A percentile compares a stretch with the other conserved stretches of the same genome.
phyloP scores from a whole-genome alignment of 2,888 invertebrate genomes.

The Augiades crinisus region DNA sequence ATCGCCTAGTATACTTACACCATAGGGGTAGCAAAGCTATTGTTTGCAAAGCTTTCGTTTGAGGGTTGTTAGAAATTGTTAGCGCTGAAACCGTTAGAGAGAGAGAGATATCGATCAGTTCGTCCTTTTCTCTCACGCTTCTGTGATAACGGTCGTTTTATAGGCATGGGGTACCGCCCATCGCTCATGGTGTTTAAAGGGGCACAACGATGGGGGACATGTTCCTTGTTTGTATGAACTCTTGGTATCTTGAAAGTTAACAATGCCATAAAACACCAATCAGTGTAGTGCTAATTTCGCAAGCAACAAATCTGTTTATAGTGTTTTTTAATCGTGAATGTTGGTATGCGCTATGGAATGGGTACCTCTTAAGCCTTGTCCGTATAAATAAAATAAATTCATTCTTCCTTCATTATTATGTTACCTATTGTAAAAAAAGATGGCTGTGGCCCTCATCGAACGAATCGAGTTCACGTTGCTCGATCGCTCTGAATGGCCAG shows the following conservation, averaged over 20 bases:
- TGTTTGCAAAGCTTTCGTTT: constrained; percentile 40
- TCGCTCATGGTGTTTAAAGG: not conserved
- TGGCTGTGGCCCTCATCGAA: too few relatives aligned
- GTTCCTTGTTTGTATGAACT: constrained; percentile 31
- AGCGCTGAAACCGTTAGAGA: not conserved
- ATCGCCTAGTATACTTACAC: constrained; percentile 58
- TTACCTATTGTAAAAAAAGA: too few relatives aligned
- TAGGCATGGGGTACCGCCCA: not conserved
- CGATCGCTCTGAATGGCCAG: not conserved
- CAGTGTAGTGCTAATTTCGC: too few relatives aligned
- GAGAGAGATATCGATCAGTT: not conserved
- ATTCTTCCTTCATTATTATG: too few relatives aligned
- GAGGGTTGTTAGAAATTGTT: constrained; percentile 22
- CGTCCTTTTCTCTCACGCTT: not conserved
- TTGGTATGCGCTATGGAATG: too few relatives aligned
- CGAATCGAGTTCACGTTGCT: too few relatives aligned
- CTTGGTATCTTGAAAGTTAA: constrained; percentile 34
- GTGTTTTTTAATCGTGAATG: too few relatives aligned
- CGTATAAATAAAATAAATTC: too few relatives aligned
- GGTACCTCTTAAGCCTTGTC: too few relatives aligned
- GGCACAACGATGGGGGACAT: not conserved
- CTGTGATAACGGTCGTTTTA: not conserved
- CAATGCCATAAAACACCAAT: not conserved
- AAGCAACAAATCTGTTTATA: too few relatives aligned
- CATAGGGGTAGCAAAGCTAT: constrained; percentile 59